Base-by-base conservation (phyloP, 2,888 invertebrate genomes). In the Hyposoter dolosus region DNA sequence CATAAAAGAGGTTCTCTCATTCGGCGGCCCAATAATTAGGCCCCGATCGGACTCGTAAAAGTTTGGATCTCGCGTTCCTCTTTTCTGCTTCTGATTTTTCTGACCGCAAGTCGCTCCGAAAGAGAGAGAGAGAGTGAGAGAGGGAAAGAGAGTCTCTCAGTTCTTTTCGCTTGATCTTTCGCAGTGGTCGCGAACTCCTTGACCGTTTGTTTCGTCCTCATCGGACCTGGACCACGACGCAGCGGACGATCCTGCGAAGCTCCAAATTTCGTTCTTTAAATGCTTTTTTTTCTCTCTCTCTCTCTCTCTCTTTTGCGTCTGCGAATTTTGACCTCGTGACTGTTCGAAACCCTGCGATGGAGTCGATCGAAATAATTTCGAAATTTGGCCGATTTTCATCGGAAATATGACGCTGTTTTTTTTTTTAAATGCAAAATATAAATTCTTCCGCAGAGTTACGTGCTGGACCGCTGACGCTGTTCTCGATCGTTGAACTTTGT, bases 11-110 rank as follows among this genome's bases (percentile, higher is more conserved):
- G 71, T 66, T 79, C 82, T 71, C 78, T 78, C 78, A 78, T 71
- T 78, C 68, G 92, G 91, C 90, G 90, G 90, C 89, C 91, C 90
- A 92, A 92, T 93, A 93, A 93, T 93, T 93, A 92, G 91, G 90
- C 90, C 89, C 89, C 91, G 92, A 93, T 92, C 91, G 86, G 90
- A 91, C 91, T 92, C 93, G 91, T 93, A 92, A 93, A 92, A 92
- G 90, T 90, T 89, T 86, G 83, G 71, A 82, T 74, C 84, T 69
- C 71, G 74, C 74, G 78, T 74, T 71, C 71, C 10, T 76, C 71
- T 63, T 82, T 75, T 75, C 82, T 76, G 79, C 85, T 82, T 66
- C 77, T 72, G 81, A 63, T 71, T 80, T 71, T 83, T 65, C 45
- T 72, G 82, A 69, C 77, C 79, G 63, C 50, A 71, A 60, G 76